Percentiles rank a stretch among this genome's conserved stretches.
These are phyloP conservation scores for Xiphias gladius DNA, from an alignment of 2,113 vertebrate genomes.

Conservation along the genomic window DNA sequence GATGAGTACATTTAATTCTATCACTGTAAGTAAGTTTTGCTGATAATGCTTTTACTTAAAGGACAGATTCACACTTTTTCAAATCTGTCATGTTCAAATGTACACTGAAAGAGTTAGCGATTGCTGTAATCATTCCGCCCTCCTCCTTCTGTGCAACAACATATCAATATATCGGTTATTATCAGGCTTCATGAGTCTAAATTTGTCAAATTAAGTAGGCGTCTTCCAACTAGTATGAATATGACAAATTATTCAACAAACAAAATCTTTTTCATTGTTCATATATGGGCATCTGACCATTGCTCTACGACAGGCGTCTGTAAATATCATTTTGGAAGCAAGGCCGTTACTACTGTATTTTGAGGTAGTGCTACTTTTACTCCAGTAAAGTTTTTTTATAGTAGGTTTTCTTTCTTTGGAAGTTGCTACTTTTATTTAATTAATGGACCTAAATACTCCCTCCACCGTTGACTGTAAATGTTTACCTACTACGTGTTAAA, in stretches of 20 bases:
- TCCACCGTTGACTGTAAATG: not conserved
- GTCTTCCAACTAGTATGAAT: too few species aligned
- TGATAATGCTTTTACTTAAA: not conserved
- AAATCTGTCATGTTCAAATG: too few species aligned
- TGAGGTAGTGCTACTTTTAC: not conserved
- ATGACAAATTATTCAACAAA: too few species aligned
- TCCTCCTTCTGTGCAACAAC: not conserved
- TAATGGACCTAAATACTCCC: not conserved
- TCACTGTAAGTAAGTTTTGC: too few species aligned
- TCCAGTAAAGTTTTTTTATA: not conserved
- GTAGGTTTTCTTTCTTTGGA: not conserved
- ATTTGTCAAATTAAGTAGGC: not conserved
- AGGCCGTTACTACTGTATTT: not conserved
- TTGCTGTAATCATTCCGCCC: too few species aligned
- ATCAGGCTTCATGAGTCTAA: not conserved
- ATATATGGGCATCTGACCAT: not conserved
- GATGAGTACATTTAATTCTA: too few species aligned
- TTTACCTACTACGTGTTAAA: slow-evolving; percentile 30
- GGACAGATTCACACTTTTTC: too few species aligned
- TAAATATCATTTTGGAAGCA: not conserved
- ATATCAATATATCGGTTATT: not conserved
- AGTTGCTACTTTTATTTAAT: not conserved
- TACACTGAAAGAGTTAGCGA: not conserved
- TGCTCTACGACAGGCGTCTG: not conserved
- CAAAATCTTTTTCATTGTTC: too few species aligned